A percentile compares a stretch with the other conserved stretches of the same genome.
Conservation (phyloP, 2,888 invertebrate species). For the Automeris io region DNA sequence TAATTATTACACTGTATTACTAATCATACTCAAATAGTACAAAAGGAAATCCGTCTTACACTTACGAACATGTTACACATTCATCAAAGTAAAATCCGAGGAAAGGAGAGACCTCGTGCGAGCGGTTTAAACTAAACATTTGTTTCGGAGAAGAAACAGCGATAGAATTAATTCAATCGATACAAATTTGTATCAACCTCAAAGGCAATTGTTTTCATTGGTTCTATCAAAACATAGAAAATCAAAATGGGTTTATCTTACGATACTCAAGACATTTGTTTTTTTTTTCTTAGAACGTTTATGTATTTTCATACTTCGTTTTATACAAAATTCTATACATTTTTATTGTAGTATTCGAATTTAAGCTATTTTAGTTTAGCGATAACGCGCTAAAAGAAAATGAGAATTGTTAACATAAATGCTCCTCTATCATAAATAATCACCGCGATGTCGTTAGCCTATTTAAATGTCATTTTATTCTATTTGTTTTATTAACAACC, state of each 20-base stretch:
- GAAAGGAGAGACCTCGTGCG: constrained; percentile 33
- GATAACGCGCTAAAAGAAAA: too few relatives aligned
- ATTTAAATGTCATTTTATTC: too few relatives aligned
- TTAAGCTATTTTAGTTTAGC: too few relatives aligned
- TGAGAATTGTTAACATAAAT: too few relatives aligned
- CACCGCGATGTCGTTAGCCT: too few relatives aligned
- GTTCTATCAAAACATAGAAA: constrained; percentile 53
- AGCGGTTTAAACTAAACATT: constrained; percentile 62
- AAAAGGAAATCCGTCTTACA: constrained; percentile 27
- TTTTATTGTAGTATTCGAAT: background rate
- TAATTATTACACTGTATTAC: too few relatives aligned
- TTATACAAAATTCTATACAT: background rate
- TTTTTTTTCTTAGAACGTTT: background rate
- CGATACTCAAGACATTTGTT: constrained; percentile 17
- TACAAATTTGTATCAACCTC: constrained; percentile 59
- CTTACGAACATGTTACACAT: constrained; percentile 27
- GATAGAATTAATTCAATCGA: constrained; percentile 74
- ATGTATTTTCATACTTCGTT: background rate
- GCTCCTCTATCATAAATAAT: too few relatives aligned
- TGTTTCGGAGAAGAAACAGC: constrained; percentile 58
- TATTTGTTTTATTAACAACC: too few relatives aligned
- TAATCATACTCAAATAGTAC: constrained; percentile 19
- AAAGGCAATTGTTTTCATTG: constrained; percentile 63
- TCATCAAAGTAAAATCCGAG: constrained; percentile 34
- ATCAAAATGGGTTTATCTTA: constrained; percentile 49